Conservation (phyloP, 64 coral and sea anemone genomes). For the Pachyseris speciosa region DNA sequence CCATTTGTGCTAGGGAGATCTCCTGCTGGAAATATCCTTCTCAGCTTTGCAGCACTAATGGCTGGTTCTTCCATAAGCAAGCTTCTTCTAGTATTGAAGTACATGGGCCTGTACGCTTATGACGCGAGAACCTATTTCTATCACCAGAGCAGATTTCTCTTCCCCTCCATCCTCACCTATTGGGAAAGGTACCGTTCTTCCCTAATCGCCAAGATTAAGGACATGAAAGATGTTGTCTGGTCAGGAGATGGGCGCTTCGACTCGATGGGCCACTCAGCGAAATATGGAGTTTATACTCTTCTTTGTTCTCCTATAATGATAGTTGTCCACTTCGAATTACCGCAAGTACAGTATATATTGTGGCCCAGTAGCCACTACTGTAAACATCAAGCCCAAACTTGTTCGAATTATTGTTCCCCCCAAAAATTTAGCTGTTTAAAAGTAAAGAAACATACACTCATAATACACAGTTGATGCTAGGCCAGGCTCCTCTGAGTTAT, state of each 20-base stretch:
- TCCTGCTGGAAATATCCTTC: conserved; percentile 4
- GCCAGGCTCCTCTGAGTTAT: too few species aligned
- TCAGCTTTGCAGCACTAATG: conserved; percentile 30
- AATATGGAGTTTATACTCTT: background rate
- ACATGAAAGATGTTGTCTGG: background rate
- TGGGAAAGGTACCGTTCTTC: background rate
- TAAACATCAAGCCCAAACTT: too few species aligned
- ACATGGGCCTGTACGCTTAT: background rate
- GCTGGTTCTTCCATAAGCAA: conserved; percentile 17
- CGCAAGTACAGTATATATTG: too few species aligned
- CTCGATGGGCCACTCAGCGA: too few species aligned
- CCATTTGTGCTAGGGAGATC: conserved; percentile 11
- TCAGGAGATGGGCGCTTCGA: too few species aligned
- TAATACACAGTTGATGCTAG: too few species aligned
- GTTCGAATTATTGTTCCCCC: too few species aligned
- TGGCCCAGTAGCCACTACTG: too few species aligned
- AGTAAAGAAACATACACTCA: too few species aligned
- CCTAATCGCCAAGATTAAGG: background rate
- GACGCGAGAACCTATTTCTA: background rate
- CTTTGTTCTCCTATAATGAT: background rate
- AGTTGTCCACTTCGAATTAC: too few species aligned
- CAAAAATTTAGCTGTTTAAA: too few species aligned
- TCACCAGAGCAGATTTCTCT: background rate
- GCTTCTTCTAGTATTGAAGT: background rate
- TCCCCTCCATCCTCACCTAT: background rate